Percentiles rank a stretch among this genome's conserved stretches.
Conservation (phyloP, 2,797 vertebrate species). For the Lates japonicus region DNA sequence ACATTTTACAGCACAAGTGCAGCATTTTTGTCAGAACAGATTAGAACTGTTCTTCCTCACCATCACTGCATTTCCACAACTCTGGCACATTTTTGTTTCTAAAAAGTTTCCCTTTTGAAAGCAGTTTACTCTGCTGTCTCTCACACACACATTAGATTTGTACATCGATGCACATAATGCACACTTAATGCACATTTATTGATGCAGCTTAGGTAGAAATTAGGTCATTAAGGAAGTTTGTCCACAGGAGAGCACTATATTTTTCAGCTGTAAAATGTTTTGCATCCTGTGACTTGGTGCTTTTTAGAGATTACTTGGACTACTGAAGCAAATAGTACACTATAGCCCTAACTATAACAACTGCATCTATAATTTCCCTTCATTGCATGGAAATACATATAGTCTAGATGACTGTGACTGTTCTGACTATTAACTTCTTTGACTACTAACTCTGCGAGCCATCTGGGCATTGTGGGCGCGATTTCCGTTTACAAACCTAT, state of each 20-base stretch:
- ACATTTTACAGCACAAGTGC: neutral
- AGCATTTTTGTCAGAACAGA: neutral
- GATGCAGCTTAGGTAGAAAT: no score
- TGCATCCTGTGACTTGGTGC: no score
- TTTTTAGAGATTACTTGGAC: no score
- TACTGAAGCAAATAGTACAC: neutral
- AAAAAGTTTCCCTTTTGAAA: neutral
- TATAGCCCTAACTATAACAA: neutral
- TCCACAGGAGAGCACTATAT: no score
- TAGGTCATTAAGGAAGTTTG: no score
- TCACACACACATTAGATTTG: no score
- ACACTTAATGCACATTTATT: no score
- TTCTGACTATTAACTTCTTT: neutral
- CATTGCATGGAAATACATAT: neutral
- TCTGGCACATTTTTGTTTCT: neutral
- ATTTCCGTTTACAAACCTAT: constrained; percentile 16
- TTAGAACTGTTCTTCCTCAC: neutral
- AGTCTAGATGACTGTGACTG: neutral
- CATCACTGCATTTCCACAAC: neutral
- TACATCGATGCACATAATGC: no score
- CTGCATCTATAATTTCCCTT: neutral
- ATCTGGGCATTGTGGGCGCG: constrained; percentile 43
- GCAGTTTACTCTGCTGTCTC: neutral
- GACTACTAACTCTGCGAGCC: constrained; percentile 23
- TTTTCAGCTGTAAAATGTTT: no score